Evolutionary conservation across 2,797 vertebrate species (phyloP).

Genomic region (Eupleurogrammus muticus): DNA sequence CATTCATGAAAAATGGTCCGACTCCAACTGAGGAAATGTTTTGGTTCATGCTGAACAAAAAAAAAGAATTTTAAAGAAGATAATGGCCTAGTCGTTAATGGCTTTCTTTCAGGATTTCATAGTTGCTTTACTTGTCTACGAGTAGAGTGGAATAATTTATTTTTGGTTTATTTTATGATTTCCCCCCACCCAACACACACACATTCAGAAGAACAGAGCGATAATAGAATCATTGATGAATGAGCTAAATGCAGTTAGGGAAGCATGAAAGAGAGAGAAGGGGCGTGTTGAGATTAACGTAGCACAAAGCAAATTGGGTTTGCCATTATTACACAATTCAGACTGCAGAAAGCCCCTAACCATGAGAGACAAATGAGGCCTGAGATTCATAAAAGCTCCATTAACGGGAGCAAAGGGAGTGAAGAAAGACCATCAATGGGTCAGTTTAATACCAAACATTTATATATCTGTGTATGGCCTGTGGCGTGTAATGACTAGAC

Average conservation of each 20-base stretch:
- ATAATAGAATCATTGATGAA: constrained; percentile 84
- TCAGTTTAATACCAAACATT: constrained; percentile 78
- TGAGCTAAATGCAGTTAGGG: constrained; percentile 77
- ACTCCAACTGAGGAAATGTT: constrained; percentile 66
- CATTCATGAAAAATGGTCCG: constrained; percentile 51
- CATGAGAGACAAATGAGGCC: constrained; percentile 83
- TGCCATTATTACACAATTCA: constrained; percentile 83
- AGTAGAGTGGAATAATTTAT: constrained; percentile 67
- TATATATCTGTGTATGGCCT: constrained; percentile 73
- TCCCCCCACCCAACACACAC: constrained; percentile 3
- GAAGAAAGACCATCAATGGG: constrained; percentile 73
- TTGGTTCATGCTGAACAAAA: constrained; percentile 65
- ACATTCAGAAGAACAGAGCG: constrained; percentile 61
- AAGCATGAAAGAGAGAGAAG: constrained; percentile 79
- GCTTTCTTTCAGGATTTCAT: constrained; percentile 56
- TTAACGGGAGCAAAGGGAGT: constrained; percentile 75
- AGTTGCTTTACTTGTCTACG: constrained; percentile 60
- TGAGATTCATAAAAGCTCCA: constrained; percentile 83
- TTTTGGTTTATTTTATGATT: constrained; percentile 68
- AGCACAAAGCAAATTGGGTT: constrained; percentile 85
- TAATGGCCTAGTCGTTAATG: constrained; percentile 61
- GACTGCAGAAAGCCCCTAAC: constrained; percentile 78
- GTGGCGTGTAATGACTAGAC: constrained; percentile 67
- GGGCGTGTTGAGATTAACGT: constrained; percentile 81
- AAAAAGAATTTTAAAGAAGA: constrained; percentile 61